These are phyloP conservation scores for Onychostruthus taczanowskii DNA, from an alignment of 2,113 vertebrate species.

Conservation along the genomic window DNA sequence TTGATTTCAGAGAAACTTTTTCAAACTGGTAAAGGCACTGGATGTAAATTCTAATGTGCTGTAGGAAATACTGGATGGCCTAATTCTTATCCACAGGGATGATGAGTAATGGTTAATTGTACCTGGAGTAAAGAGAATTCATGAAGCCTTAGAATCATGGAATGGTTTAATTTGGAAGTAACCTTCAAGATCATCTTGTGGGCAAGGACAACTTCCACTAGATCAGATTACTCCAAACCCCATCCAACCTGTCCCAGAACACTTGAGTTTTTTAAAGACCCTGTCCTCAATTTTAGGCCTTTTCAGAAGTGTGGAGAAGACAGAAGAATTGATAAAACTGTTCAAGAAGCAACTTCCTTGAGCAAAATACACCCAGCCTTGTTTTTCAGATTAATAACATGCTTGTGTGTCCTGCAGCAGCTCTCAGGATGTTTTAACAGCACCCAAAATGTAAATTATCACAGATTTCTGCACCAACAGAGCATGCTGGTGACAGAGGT, in stretches of 20 bases:
- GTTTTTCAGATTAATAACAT: not conserved
- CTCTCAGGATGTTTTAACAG: not conserved
- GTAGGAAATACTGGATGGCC: not conserved
- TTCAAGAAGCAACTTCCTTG: not conserved
- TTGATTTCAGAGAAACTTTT: not conserved
- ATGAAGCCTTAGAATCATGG: not conserved
- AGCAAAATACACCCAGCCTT: not conserved
- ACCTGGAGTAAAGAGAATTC: not conserved
- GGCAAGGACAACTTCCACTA: not conserved
- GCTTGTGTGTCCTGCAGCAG: not conserved
- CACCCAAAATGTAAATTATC: not conserved
- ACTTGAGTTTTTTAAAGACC: not conserved
- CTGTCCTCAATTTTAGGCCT: not conserved
- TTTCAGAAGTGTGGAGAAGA: not conserved
- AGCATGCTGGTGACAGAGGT: accelerated
- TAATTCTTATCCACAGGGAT: not conserved
- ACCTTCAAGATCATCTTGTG: not conserved
- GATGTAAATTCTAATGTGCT: not conserved
- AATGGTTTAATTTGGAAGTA: not conserved
- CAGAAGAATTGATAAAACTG: not conserved
- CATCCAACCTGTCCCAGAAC: not conserved
- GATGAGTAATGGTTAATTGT: not conserved
- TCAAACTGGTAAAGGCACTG: too few species aligned
- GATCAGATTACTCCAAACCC: not conserved
- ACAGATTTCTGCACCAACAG: not conserved